Base-by-base conservation (phyloP, 1,140 invertebrate genomes). In the Battus philenor region DNA sequence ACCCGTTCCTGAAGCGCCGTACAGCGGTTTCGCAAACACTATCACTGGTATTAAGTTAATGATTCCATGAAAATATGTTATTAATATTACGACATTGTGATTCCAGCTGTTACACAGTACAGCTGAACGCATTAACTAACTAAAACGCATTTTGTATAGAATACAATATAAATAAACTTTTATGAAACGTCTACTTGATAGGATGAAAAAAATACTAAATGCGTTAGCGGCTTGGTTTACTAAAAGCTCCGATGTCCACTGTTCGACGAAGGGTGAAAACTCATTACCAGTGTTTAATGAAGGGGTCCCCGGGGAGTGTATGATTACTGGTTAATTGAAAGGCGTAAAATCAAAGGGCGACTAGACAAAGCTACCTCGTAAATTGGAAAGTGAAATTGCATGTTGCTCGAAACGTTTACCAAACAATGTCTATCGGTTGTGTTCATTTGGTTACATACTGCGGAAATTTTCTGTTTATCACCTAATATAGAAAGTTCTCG, bases 271-370 rank as follows among this genome's bases (percentile, higher is more conserved):
- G 80, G 78, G 78, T 78, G 74, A 80, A 82, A 84, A 84, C 74
- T 84, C 76, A 84, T 84, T 82, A 79, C 71, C 58, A 68, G 66
- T 79, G 59, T 77, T 76, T 75, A 79, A 80, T 79, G 70, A 82
- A 82, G 79, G 76, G 76, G 78, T 72, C 63, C 63, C 75, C 59
- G 54, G 72, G 62, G 62, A 69, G 70, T 80, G 72, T 80, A 82
- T 84, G 80, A 84, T 77, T 84, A 82, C 80, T 72, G 63, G 74
- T 82, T 84, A 84, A 84, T 82, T 84, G 80, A 80, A 79, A 77
- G 71, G 67, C 57, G 68, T 68, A 72, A 84, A 84, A 81, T 81
- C 76, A 80, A 61, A 74, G 67, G 62, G 69, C 62, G 60, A 56
- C 48, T 57, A 69, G 63, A 79, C 70, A 80, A 75, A 80, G 70